These are phyloP conservation scores for Brachylomia viminalis DNA, from an alignment of 2,888 invertebrate species.

Conservation along the genomic window DNA sequence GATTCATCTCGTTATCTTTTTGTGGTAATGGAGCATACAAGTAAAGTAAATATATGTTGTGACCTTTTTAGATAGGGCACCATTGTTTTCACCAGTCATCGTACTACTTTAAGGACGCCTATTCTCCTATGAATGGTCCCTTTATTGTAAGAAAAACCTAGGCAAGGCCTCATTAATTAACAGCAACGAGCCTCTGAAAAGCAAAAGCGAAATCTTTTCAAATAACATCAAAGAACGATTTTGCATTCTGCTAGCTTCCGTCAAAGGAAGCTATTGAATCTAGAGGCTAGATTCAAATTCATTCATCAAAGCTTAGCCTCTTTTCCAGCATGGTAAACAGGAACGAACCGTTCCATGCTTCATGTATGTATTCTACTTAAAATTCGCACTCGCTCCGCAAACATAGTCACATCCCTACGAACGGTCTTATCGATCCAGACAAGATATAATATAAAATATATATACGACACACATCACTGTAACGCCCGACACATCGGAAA, in stretches of 20 bases:
- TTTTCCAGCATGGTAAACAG: constrained; percentile 23
- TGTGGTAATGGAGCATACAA: neutral
- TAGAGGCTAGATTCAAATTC: constrained; percentile 32
- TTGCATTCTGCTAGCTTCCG: constrained; percentile 22
- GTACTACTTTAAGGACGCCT: neutral
- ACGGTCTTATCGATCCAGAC: constrained; percentile 77
- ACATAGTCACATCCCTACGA: constrained; percentile 65
- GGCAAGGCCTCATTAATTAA: neutral
- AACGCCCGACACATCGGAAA: constrained; percentile 68
- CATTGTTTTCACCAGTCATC: neutral
- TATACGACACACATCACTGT: constrained; percentile 70
- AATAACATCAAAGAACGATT: constrained; percentile 31
- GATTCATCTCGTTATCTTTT: constrained; percentile 33
- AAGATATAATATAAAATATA: constrained; percentile 69
- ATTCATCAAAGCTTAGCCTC: constrained; percentile 7
- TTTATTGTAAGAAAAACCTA: constrained; percentile 1
- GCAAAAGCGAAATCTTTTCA: constrained; percentile 35
- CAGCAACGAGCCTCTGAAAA: constrained; percentile 3
- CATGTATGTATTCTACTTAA: constrained; percentile 42
- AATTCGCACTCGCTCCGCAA: constrained; percentile 59
- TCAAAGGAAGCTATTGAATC: constrained; percentile 26
- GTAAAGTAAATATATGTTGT: constrained; percentile 9
- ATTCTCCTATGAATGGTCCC: neutral
- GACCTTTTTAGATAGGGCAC: neutral
- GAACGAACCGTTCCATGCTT: constrained; percentile 1